Conservation (phyloP, 2,888 invertebrate genomes). For the Fabriciana adippe region DNA sequence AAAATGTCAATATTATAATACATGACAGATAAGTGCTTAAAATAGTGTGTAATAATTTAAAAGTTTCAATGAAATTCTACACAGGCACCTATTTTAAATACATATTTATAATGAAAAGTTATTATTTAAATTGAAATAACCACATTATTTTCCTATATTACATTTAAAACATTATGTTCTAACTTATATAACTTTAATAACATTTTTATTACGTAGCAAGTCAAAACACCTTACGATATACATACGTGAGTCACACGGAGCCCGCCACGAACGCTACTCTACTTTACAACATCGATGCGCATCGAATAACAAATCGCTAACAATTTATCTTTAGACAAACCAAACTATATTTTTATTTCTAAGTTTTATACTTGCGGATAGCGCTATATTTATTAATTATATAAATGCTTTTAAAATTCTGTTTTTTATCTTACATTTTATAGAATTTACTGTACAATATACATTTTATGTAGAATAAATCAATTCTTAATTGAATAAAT, state of each 20-base stretch:
- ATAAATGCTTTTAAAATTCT: not conserved
- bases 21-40: too few species aligned
- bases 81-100: too few species aligned
- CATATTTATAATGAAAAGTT: too few species aligned
- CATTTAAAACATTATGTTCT: not conserved
- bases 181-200: slow-evolving; percentile 6
- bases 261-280: slow-evolving; percentile 27
- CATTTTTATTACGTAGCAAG: slow-evolving; percentile 18
- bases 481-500: not conserved
- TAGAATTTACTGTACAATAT: not conserved
- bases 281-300: slow-evolving; percentile 25
- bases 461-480: not conserved
- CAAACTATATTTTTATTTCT: slow-evolving; percentile 9
- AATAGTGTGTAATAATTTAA: too few species aligned
- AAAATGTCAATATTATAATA: too few species aligned
- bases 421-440: not conserved
- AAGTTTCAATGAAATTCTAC: too few species aligned
- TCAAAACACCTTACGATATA: slow-evolving; percentile 13
- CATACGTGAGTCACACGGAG: slow-evolving; percentile 20
- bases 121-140: too few species aligned
- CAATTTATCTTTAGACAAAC: slow-evolving; percentile 13
- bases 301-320: slow-evolving; percentile 22
- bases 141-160: too few species aligned
- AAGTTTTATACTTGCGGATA: not conserved
- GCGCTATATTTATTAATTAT: too few species aligned